phyloP scores from a whole-genome alignment of 92 coral and sea anemone species.

The Diadumene lineata region DNA sequence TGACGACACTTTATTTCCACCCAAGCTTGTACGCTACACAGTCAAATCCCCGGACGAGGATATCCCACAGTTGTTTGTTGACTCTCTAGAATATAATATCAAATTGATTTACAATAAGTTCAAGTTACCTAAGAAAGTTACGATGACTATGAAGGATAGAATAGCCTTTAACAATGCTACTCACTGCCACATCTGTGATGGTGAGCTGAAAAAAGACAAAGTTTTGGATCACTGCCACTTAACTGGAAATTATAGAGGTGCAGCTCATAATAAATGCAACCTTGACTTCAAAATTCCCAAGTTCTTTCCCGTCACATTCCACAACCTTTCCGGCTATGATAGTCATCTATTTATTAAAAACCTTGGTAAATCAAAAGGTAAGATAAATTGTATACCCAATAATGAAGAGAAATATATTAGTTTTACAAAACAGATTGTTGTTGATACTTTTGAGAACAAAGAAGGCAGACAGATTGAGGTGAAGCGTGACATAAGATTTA shows the following conservation, averaged over 20 bases:
- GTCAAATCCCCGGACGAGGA: too few species aligned
- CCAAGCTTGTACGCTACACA: conserved; percentile 28
- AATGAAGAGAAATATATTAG: conserved; percentile 54
- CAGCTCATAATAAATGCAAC: too few species aligned
- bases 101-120: conserved; percentile 23
- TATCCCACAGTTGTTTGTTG: conserved; percentile 31
- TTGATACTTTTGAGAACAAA: background rate
- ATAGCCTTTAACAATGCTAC: conserved; percentile 2
- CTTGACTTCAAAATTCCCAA: too few species aligned
- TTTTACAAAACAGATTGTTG: conserved; percentile 35
- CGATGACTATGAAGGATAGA: conserved; percentile 14
- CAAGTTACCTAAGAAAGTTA: conserved; percentile 28
- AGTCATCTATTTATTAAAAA: conserved; percentile 51
- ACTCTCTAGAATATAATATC: conserved; percentile 26
- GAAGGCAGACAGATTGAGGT: too few species aligned
- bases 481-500: too few species aligned
- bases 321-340: too few species aligned
- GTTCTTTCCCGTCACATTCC: too few species aligned
- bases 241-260: too few species aligned
- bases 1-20: conserved; percentile 22
- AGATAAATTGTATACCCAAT: too few species aligned
- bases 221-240: too few species aligned
- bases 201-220: too few species aligned
- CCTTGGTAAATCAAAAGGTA: conserved; percentile 45
- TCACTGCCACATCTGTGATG: too few species aligned